Conservation (phyloP, 92 coral and sea anemone species). For the Phymanthus crucifer region DNA sequence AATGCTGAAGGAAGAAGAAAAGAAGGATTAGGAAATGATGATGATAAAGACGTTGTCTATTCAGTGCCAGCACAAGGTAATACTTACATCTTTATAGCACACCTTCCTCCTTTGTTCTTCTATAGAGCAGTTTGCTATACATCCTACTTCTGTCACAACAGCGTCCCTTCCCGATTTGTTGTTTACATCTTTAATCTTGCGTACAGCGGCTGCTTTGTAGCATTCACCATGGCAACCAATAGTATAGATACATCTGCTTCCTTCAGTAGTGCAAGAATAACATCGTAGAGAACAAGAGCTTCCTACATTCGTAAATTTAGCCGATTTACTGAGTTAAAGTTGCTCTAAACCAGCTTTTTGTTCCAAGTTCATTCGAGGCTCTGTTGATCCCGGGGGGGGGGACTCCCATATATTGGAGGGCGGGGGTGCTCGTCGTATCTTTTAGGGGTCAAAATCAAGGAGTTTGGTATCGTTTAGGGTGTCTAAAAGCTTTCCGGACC, state of each 20-base stretch:
- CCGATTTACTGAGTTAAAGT: neutral
- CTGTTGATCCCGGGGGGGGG: too few relatives aligned
- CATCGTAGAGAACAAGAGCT: neutral
- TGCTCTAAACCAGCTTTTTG: too few relatives aligned
- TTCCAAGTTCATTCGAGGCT: too few relatives aligned
- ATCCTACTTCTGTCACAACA: neutral
- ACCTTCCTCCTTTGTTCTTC: neutral
- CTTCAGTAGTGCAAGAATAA: neutral
- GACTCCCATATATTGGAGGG: too few relatives aligned
- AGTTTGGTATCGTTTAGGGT: too few relatives aligned
- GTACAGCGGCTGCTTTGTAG: neutral
- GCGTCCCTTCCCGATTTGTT: too few relatives aligned
- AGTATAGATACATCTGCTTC: neutral
- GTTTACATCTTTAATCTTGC: neutral
- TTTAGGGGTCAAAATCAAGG: too few relatives aligned
- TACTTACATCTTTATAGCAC: neutral
- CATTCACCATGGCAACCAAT: conserved; percentile 11
- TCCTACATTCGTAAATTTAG: neutral
- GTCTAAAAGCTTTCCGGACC: too few relatives aligned
- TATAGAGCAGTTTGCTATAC: neutral
- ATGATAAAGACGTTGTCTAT: too few relatives aligned
- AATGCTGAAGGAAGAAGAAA: too few relatives aligned
- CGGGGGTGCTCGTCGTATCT: too few relatives aligned
- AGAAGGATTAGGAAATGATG: too few relatives aligned
- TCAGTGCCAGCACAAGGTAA: neutral